Base-by-base conservation (phyloP, 2,888 invertebrate genomes). In the Aelia acuminata region DNA sequence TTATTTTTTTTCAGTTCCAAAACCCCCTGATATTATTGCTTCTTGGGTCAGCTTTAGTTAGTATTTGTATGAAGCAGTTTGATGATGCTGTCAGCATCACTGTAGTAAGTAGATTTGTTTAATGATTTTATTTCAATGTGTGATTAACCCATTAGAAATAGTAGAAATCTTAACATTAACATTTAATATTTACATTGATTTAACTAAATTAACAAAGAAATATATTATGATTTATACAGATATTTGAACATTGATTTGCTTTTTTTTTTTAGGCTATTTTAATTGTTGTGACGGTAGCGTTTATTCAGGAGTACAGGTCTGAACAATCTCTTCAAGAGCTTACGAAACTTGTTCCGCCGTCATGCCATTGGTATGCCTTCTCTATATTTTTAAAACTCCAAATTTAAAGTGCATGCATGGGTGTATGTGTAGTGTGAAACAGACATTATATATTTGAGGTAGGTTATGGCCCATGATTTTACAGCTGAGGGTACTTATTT, bases 1-100 rank as follows among this genome's bases (percentile, higher is more conserved):
- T 91, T 43, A 7, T 91, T 90, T 89, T 90, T 57, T 93, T 94
- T 63, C 92, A 99, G 95, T 99, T 99, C 93, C 97, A 97, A 93
- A 99, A 99, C 93, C 99, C 99, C 13, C 94, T 99, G 90, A 99
- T 99, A 91, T 93, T 99, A 91, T 93, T 99, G 91, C 94, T 99
- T 89, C 94, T 99, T 87, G 97, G 96, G 22, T 99, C 99, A 35
- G 99, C 99, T 10, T 94, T 97, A 90, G 97, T 99, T 88, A 99
- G 99, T 91, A 94, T 99, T 53, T 96, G 96, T 91, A 99, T 99
- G 99, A 95, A 95, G 91, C 99, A 99, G 93, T 97, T 96, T 92
- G 99, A 99, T 92, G 99, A 99, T 93, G 99, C 99, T n/a, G 95
- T 99, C 92, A 98, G 98, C 92, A 99, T 99, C 93, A 98, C 99